Percentiles rank a stretch among this genome's conserved stretches.
Evolutionary conservation across 2,888 invertebrate genomes (phyloP).

Genomic region (Cosmia trapezina): DNA sequence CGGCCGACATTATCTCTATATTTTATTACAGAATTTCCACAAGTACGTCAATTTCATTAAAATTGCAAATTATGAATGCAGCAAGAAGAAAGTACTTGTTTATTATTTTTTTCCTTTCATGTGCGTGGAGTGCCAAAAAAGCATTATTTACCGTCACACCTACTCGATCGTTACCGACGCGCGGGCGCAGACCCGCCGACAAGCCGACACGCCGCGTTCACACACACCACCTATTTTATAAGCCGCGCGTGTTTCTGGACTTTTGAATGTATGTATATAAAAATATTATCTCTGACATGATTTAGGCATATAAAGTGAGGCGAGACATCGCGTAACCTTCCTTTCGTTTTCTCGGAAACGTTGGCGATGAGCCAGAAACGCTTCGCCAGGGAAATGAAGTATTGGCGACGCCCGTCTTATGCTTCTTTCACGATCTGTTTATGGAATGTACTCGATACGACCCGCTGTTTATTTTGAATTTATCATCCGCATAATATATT

Average conservation of each 20-base stretch:
- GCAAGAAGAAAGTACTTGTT: constrained; percentile 55
- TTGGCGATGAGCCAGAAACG: constrained; percentile 83
- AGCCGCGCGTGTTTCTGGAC: constrained; percentile 65
- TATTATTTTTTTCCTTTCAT: constrained; percentile 58
- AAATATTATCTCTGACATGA: constrained; percentile 86
- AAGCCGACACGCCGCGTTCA: constrained; percentile 60
- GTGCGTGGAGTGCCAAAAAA: constrained; percentile 72
- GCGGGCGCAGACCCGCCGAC: constrained; percentile 55
- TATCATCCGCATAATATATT: constrained; percentile 74
- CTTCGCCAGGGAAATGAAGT: constrained; percentile 86
- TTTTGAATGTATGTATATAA: constrained; percentile 71
- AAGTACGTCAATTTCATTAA: constrained; percentile 62
- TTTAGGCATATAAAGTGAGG: constrained; percentile 88
- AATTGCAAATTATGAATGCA: constrained; percentile 63
- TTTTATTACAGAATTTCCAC: constrained; percentile 58
- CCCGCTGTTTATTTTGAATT: constrained; percentile 79
- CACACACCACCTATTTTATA: constrained; percentile 68
- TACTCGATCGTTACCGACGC: constrained; percentile 70
- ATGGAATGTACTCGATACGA: constrained; percentile 82
- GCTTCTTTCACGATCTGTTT: constrained; percentile 84
- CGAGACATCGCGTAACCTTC: constrained; percentile 90
- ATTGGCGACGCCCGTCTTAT: constrained; percentile 84
- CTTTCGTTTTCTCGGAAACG: constrained; percentile 87
- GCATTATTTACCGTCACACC: constrained; percentile 72
- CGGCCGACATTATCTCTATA: constrained; percentile 53